These are phyloP conservation scores for Proisotoma minuta DNA, from an alignment of 2,888 invertebrate species.

Conservation along the genomic window DNA sequence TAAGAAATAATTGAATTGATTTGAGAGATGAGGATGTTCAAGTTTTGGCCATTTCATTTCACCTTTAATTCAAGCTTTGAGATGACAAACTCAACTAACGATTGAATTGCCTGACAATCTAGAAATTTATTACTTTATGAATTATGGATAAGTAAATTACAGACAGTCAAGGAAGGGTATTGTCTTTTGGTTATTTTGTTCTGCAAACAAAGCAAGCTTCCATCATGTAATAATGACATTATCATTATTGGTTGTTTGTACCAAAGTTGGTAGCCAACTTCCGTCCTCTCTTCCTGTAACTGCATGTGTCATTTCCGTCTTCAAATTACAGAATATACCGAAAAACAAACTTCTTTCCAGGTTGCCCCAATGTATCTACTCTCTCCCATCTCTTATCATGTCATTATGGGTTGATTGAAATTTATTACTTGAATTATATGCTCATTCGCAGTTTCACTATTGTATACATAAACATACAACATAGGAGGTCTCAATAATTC, in stretches of 20 bases:
- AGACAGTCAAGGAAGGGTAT: background rate
- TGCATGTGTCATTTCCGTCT: constrained; percentile 6
- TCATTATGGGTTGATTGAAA: too few relatives aligned
- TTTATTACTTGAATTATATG: too few relatives aligned
- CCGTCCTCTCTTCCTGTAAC: background rate
- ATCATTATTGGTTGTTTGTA: background rate
- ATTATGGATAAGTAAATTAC: constrained; percentile 3
- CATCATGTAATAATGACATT: background rate
- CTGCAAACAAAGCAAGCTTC: background rate
- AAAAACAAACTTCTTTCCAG: too few relatives aligned
- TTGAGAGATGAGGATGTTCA: background rate
- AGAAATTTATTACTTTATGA: constrained; percentile 2
- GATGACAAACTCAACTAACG: background rate
- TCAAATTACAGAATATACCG: constrained; percentile 1
- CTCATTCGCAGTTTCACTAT: too few relatives aligned
- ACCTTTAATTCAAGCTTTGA: too few relatives aligned
- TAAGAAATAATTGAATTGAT: background rate
- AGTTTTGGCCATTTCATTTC: background rate
- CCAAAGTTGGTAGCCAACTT: background rate
- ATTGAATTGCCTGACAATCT: constrained; percentile 1
- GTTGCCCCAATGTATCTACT: too few relatives aligned
- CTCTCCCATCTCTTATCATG: too few relatives aligned
- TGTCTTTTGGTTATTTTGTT: background rate
- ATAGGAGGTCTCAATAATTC: too few relatives aligned
- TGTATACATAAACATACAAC: too few relatives aligned